phyloP scores from a whole-genome alignment of 2,888 invertebrate species.

The Hofmannophila pseudospretella region DNA sequence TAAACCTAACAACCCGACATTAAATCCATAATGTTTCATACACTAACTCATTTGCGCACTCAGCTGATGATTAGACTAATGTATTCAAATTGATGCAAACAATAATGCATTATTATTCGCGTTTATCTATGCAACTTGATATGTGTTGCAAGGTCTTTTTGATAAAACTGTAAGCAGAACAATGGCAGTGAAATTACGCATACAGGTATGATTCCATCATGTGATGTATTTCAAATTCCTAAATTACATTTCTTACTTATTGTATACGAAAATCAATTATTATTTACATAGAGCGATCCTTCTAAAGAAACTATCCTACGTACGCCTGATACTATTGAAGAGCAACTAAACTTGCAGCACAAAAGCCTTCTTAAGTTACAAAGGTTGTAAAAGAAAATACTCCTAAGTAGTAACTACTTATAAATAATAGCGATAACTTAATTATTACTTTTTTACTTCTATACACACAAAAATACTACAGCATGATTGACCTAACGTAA shows the following conservation, averaged over 20 bases:
- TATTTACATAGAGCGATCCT: no score
- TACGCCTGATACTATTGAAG: neutral
- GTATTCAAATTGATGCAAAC: slow-evolving; percentile 35
- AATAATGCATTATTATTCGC: slow-evolving; percentile 27
- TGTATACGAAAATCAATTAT: no score
- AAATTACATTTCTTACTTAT: no score
- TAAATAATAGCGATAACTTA: no score
- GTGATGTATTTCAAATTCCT: no score
- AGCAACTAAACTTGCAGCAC: neutral
- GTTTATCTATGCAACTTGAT: slow-evolving; percentile 27
- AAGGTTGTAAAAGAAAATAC: no score
- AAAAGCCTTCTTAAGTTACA: neutral
- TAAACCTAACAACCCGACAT: slow-evolving; percentile 1
- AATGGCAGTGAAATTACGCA: neutral
- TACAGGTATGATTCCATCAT: neutral
- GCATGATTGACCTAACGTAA: no score
- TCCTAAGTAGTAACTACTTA: no score
- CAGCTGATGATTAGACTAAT: slow-evolving; percentile 17
- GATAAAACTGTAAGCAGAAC: slow-evolving; percentile 14
- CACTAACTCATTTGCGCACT: slow-evolving; percentile 7
- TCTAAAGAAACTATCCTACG: no score
- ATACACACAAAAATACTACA: no score
- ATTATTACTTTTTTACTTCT: no score
- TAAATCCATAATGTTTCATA: slow-evolving; percentile 9
- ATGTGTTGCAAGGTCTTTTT: slow-evolving; percentile 24